phyloP scores from a whole-genome alignment of 2,888 invertebrate genomes.

The Drosophila sordidula region DNA sequence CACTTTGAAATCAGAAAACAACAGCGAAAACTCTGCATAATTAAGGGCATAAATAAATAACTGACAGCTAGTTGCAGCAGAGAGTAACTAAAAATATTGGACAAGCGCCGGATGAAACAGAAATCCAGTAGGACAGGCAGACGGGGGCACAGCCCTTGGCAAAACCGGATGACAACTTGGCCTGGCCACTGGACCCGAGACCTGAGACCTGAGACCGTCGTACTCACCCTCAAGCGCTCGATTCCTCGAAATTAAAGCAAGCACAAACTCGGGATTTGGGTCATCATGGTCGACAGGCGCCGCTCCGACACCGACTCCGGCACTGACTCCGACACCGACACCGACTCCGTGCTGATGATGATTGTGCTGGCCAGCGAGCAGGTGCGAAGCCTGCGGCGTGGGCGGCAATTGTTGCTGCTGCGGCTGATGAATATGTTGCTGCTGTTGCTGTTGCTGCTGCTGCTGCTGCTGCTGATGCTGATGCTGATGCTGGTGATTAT shows the following conservation, averaged over 20 bases:
- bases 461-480: constrained; percentile 50
- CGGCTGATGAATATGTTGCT: constrained; percentile 67
- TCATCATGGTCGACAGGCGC: constrained; percentile 84
- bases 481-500: constrained; percentile 65
- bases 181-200: constrained; percentile 24
- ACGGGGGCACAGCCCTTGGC: constrained; percentile 31
- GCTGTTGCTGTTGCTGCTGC: constrained; percentile 60
- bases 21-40: constrained; percentile 67
- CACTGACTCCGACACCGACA: constrained; percentile 18
- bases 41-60: constrained; percentile 66
- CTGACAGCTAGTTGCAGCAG: constrained; percentile 11
- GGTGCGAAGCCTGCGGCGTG: constrained; percentile 74
- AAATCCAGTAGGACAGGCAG: constrained; percentile 45
- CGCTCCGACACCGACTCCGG: constrained; percentile 29
- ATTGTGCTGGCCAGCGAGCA: constrained; percentile 65
- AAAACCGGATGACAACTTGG: constrained; percentile 56
- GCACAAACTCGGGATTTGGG: constrained; percentile 93
- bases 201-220: constrained; percentile 16
- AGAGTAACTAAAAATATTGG: constrained; percentile 26
- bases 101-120: constrained; percentile 8
- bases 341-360: constrained; percentile 47
- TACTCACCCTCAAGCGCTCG: constrained; percentile 94
- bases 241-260: constrained; percentile 93
- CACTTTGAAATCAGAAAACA: constrained; percentile 30
- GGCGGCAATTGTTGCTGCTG: constrained; percentile 73